These are phyloP conservation scores for Harpagus bidentatus DNA, from an alignment of 2,113 vertebrate genomes.

Conservation along the genomic window DNA sequence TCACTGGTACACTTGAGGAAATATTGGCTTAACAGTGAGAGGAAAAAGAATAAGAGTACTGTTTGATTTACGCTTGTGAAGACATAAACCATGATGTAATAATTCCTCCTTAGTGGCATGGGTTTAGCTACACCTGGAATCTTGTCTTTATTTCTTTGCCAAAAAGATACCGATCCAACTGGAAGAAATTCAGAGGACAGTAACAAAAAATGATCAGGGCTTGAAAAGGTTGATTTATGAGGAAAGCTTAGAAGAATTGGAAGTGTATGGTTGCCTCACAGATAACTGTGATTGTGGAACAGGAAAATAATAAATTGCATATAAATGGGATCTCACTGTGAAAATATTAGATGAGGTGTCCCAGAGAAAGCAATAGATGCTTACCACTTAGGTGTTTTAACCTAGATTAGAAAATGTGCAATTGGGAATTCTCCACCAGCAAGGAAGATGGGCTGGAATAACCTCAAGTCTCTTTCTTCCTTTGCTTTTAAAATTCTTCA, in stretches of 20 bases:
- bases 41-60: not conserved
- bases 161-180: not conserved
- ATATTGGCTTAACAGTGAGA: not conserved
- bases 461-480: not conserved
- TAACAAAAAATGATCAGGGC: not conserved
- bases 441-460: not conserved
- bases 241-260: not conserved
- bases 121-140: not conserved
- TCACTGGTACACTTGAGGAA: not conserved
- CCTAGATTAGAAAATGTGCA: not conserved
- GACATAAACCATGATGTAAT: not conserved
- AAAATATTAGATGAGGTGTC: not conserved
- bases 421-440: not conserved
- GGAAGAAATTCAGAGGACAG: not conserved
- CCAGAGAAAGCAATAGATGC: not conserved
- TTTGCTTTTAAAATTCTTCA: not conserved
- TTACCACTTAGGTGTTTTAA: not conserved
- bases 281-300: not conserved
- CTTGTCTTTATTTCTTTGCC: not conserved
- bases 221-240: not conserved
- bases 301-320: not conserved
- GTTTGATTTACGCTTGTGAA: not conserved
- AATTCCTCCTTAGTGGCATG: not conserved
- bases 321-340: not conserved
- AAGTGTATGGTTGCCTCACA: not conserved